Conservation (phyloP, 2,113 vertebrate genomes). For the Heptranchias perlo region DNA sequence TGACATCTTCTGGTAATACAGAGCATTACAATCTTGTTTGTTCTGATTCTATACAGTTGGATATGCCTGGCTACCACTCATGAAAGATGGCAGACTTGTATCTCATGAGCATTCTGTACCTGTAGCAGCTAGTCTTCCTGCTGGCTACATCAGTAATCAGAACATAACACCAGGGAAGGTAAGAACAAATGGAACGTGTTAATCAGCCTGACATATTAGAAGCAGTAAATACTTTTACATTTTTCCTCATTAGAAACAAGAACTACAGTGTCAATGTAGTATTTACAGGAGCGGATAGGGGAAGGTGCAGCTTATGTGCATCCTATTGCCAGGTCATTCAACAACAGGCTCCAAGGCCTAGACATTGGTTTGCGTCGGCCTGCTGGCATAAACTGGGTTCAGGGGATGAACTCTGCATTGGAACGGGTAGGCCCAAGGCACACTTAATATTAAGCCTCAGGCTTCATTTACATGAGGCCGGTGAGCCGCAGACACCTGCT, state of each 20-base stretch:
- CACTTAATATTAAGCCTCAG: background rate
- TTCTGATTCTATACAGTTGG: slow-evolving; percentile 65
- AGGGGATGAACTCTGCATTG: background rate
- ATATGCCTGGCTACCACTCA: slow-evolving; percentile 84
- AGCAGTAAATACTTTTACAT: background rate
- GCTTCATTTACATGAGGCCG: background rate
- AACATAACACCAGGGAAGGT: slow-evolving; percentile 80
- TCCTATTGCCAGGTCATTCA: background rate
- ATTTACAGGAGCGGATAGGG: background rate
- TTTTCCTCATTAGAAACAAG: background rate
- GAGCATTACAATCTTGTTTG: background rate
- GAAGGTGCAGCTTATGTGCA: background rate
- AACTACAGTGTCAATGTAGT: background rate
- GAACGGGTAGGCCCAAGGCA: too few species aligned
- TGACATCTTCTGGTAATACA: background rate
- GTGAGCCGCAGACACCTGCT: background rate
- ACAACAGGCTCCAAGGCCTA: background rate
- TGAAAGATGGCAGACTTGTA: slow-evolving; percentile 76
- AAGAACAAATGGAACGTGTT: slow-evolving; percentile 39
- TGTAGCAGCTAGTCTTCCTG: slow-evolving; percentile 76
- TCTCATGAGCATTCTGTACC: slow-evolving; percentile 85
- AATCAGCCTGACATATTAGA: background rate
- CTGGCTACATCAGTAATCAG: slow-evolving; percentile 77
- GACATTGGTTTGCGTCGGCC: background rate
- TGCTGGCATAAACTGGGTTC: background rate